A percentile compares a stretch with the other conserved stretches of the same genome.
Evolutionary conservation across 2,113 vertebrate species (phyloP).

Genomic region (Picathartes gymnocephalus): DNA sequence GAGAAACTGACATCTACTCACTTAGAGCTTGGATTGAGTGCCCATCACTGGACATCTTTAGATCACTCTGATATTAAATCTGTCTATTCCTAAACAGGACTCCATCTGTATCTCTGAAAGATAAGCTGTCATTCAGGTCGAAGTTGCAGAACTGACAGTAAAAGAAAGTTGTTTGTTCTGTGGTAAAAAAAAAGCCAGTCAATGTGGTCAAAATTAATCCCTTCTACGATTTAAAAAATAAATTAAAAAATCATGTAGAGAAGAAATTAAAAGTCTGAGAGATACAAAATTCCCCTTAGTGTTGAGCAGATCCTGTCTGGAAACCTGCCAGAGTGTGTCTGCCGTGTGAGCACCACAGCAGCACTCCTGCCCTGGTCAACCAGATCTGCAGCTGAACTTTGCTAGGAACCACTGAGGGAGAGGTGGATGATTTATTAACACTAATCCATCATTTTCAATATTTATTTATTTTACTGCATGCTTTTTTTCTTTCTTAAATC

Average conservation of each 20-base stretch:
- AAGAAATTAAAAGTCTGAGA: neutral
- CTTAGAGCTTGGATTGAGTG: neutral
- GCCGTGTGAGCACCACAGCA: neutral
- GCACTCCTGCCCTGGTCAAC: neutral
- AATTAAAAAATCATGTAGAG: neutral
- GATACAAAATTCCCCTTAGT: neutral
- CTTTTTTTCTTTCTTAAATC: neutral
- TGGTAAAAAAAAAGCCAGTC: neutral
- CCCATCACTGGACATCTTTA: neutral
- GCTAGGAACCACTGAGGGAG: neutral
- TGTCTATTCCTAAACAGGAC: neutral
- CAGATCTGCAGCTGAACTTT: neutral
- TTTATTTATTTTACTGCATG: neutral
- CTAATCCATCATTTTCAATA: neutral
- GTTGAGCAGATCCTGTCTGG: neutral
- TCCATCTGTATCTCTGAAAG: neutral
- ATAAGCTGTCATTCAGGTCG: neutral
- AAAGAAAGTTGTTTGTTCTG: neutral
- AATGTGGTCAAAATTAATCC: neutral
- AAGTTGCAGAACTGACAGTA: neutral
- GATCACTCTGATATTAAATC: neutral
- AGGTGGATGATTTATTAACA: neutral
- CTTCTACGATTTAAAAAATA: neutral
- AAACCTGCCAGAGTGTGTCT: rapidly evolving
- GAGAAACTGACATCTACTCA: neutral